A percentile compares a stretch with the other conserved stretches of the same genome.
phyloP scores from a whole-genome alignment of 2,113 vertebrate genomes.

The Nothocercus nigrocapillus region DNA sequence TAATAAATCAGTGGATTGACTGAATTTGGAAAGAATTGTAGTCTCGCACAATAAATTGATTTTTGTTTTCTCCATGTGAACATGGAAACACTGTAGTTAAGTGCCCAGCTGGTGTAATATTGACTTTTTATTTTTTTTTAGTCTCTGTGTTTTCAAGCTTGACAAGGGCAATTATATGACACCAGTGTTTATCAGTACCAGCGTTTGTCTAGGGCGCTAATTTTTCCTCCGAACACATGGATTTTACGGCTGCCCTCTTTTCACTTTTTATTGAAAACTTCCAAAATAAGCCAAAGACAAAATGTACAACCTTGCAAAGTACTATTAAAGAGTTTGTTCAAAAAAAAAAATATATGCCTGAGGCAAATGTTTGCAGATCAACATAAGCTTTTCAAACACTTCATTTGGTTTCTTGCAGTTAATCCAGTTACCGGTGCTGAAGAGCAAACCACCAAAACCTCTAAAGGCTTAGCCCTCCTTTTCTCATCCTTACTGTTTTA shows the following conservation, averaged over 20 bases:
- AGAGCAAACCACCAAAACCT: constrained; percentile 19
- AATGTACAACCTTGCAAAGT: neutral
- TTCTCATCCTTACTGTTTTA: constrained; percentile 30
- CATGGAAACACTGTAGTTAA: constrained; percentile 46
- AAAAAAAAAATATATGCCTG: neutral
- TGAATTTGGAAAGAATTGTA: constrained; percentile 55
- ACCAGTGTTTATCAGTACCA: constrained; percentile 29
- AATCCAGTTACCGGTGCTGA: constrained; percentile 39
- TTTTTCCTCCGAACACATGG: neutral
- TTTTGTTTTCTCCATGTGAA: constrained; percentile 52
- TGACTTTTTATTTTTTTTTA: constrained; percentile 76
- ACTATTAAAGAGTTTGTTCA: neutral
- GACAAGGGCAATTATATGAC: constrained; percentile 60
- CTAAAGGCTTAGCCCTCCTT: constrained; percentile 40
- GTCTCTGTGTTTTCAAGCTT: constrained; percentile 66
- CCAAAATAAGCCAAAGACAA: neutral
- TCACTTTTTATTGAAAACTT: constrained; percentile 16
- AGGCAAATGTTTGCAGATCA: constrained; percentile 20
- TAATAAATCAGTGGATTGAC: constrained; percentile 58
- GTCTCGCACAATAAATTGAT: constrained; percentile 55
- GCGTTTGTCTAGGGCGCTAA: neutral
- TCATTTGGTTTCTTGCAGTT: constrained; percentile 39
- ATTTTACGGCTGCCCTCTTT: neutral
- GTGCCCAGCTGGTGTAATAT: constrained; percentile 55
- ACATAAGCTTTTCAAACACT: constrained; percentile 50